phyloP scores from a whole-genome alignment of 2,113 vertebrate genomes.

The Bubo bubo region DNA sequence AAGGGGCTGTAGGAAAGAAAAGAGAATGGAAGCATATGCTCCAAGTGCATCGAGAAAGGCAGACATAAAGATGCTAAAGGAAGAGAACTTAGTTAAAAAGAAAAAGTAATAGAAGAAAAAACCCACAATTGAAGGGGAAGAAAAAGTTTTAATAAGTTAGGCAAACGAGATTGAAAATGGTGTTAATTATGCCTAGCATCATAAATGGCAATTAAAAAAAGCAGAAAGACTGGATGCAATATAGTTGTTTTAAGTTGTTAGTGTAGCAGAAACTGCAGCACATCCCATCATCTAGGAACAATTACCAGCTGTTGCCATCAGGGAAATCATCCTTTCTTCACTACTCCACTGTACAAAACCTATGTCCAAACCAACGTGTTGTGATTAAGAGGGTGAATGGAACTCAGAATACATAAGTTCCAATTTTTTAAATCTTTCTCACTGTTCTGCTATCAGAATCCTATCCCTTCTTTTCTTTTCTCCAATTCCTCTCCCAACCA shows the following conservation, averaged over 20 bases:
- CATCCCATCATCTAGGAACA: not conserved
- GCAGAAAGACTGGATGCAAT: not conserved
- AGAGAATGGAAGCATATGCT: not conserved
- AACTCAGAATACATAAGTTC: not conserved
- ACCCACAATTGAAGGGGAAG: not conserved
- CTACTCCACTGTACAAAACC: not conserved
- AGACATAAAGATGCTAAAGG: not conserved
- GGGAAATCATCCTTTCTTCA: constrained; percentile 3
- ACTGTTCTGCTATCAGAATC: not conserved
- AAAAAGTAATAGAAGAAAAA: not conserved
- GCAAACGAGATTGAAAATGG: not conserved
- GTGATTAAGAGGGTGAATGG: not conserved
- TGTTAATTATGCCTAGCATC: constrained; percentile 17
- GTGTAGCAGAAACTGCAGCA: not conserved
- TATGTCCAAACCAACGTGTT: not conserved
- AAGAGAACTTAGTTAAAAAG: not conserved
- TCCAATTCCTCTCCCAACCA: fast-evolving
- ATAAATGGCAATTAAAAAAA: constrained; percentile 28
- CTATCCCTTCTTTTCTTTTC: not conserved
- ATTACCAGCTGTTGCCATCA: constrained; percentile 25
- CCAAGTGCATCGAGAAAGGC: not conserved
- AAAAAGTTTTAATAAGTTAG: constrained; percentile 15
- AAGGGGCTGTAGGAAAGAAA: not conserved
- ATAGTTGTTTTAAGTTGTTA: not conserved
- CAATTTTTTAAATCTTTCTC: not conserved